Conservation (phyloP, 2,113 vertebrate genomes). For the Eonycteris spelaea region DNA sequence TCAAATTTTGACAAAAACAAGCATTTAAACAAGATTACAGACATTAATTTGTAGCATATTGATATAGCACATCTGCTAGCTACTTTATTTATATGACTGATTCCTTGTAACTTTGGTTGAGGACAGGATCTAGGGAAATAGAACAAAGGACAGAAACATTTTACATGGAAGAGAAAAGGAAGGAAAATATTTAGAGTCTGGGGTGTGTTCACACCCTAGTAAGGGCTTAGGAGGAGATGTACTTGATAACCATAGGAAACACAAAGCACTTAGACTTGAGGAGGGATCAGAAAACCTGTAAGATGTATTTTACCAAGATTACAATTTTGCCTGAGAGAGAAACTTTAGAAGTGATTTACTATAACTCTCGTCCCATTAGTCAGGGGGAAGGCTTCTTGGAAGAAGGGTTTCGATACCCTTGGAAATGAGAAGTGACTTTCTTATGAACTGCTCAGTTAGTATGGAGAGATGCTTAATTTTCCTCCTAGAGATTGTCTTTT, state of each 20-base stretch:
- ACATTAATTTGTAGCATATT: background rate
- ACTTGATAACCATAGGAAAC: background rate
- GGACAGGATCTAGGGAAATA: background rate
- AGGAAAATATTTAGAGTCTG: background rate
- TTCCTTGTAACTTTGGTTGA: constrained; percentile 9
- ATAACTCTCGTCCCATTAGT: constrained; percentile 1
- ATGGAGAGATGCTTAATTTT: background rate
- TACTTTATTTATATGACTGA: constrained; percentile 20
- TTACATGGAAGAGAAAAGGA: background rate
- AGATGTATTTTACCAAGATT: background rate
- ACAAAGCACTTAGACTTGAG: background rate
- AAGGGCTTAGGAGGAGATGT: background rate
- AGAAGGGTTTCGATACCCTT: constrained; percentile 33
- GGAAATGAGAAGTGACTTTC: constrained; percentile 38
- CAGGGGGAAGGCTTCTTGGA: constrained; percentile 50
- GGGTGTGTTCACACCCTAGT: background rate
- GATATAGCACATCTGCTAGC: background rate
- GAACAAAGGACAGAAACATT: background rate
- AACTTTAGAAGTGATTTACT: constrained; percentile 18
- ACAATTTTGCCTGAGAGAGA: background rate
- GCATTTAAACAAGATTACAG: background rate
- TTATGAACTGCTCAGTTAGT: background rate
- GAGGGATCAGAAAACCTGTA: background rate
- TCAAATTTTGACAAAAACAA: constrained; percentile 17
- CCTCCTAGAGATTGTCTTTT: background rate